Conservation (phyloP, 2,797 vertebrate species). For the Chelidonichthys spinosus region DNA sequence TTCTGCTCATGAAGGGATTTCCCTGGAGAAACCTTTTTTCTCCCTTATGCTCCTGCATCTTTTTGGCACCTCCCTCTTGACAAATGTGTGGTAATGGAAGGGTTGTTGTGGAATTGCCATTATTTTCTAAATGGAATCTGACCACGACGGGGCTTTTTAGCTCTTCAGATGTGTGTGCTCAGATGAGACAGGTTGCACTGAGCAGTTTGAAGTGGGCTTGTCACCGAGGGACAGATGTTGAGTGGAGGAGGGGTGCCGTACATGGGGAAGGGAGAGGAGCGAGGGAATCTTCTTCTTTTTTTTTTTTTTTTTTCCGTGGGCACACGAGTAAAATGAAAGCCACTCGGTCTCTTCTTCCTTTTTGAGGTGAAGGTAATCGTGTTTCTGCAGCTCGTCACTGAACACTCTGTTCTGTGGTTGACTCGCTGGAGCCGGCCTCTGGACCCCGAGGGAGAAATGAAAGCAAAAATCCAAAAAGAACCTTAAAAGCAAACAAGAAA, state of each 20-base stretch:
- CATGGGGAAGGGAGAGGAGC: conserved; percentile 22
- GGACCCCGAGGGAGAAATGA: conserved; percentile 72
- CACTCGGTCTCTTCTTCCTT: conserved; percentile 65
- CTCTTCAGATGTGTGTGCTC: conserved; percentile 71
- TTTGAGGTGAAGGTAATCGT: conserved; percentile 76
- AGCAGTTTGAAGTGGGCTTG: conserved; percentile 78
- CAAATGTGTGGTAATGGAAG: conserved; percentile 78
- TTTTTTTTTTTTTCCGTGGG: conserved; percentile 33
- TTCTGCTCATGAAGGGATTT: conserved; percentile 77
- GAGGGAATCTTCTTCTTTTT: conserved; percentile 46
- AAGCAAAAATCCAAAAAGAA: conserved; percentile 73
- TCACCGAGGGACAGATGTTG: conserved; percentile 74
- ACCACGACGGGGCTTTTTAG: conserved; percentile 74
- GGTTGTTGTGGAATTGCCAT: conserved; percentile 80
- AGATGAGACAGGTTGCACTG: conserved; percentile 70
- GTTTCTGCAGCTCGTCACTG: conserved; percentile 76
- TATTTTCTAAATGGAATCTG: conserved; percentile 79
- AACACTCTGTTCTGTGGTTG: conserved; percentile 69
- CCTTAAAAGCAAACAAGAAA: conserved; percentile 48
- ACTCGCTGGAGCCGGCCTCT: conserved; percentile 66
- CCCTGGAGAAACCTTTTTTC: conserved; percentile 70
- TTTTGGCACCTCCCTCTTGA: conserved; percentile 66
- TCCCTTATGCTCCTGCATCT: conserved; percentile 47
- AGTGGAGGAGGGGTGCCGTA: conserved; percentile 52
- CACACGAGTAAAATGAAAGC: conserved; percentile 77